Evolutionary conservation across 2,888 invertebrate genomes (phyloP).

Genomic region (Ophonus ardosiacus): DNA sequence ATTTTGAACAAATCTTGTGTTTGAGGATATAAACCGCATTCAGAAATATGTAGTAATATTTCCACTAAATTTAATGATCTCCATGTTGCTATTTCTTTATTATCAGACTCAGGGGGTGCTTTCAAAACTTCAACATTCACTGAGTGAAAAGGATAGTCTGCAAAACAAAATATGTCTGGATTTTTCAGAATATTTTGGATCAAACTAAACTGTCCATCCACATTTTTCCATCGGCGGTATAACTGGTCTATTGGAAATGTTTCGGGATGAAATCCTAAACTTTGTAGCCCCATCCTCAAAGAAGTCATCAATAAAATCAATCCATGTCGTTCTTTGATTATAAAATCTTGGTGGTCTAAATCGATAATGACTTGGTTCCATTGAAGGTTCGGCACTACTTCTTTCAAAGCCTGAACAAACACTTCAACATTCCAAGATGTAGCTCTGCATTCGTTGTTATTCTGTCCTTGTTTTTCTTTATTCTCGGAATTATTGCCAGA

Average conservation of each 20-base stretch:
- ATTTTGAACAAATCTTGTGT: conserved; percentile 94
- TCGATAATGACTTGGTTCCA: conserved; percentile 96
- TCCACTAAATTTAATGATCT: conserved; percentile 95
- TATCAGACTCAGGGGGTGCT: conserved; percentile 95
- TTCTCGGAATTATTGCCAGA: conserved; percentile 72
- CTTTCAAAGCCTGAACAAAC: conserved; percentile 94
- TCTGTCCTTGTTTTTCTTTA: conserved; percentile 70
- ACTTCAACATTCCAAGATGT: conserved; percentile 95
- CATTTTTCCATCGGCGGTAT: conserved; percentile 94
- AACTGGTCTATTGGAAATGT: conserved; percentile 93
- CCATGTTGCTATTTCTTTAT: conserved; percentile 96
- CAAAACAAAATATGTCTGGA: conserved; percentile 95
- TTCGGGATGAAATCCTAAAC: conserved; percentile 82
- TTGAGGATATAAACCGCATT: conserved; percentile 89
- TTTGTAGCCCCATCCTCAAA: conserved; percentile 88
- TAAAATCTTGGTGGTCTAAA: conserved; percentile 93
- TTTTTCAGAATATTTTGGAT: conserved; percentile 91
- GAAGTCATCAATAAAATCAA: conserved; percentile 90
- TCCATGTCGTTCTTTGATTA: conserved; percentile 91
- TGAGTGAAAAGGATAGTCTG: conserved; percentile 92
- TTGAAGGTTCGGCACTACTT: conserved; percentile 89
- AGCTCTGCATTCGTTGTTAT: conserved; percentile 73
- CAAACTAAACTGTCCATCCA: conserved; percentile 94
- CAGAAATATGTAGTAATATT: conserved; percentile 90
- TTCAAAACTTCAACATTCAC: conserved; percentile 94